Evolutionary conservation across 1,140 invertebrate species (phyloP).

Genomic region (Coenobita brevimanus): DNA sequence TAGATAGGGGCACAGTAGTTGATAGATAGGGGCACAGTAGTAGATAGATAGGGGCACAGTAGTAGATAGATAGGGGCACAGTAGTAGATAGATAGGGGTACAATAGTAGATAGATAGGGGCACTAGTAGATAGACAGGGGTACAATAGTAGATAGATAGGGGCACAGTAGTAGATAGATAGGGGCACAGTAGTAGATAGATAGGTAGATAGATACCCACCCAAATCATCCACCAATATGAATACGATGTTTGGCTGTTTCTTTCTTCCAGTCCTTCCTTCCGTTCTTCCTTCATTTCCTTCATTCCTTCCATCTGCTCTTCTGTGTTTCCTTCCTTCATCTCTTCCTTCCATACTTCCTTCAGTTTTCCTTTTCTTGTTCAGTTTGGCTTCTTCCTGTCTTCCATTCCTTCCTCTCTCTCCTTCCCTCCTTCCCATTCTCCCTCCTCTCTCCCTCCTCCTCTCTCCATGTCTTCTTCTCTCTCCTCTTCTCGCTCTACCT

Average conservation of each 20-base stretch:
- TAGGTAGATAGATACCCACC: neutral
- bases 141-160: neutral
- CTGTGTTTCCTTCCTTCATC: neutral
- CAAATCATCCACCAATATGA: slow-evolving; percentile 32
- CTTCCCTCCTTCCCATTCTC: neutral
- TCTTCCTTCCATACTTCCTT: neutral
- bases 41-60: too few species aligned
- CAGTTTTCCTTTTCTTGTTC: neutral
- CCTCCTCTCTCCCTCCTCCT: neutral
- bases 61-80: too few species aligned
- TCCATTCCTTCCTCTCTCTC: neutral
- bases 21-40: slow-evolving; percentile 12
- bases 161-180: neutral
- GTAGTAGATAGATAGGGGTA: too few species aligned
- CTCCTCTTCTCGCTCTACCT: neutral
- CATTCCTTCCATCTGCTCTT: neutral
- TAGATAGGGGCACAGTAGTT: neutral
- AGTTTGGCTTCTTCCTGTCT: neutral
- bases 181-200: neutral
- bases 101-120: too few species aligned
- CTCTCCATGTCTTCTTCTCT: neutral
- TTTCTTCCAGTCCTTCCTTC: neutral
- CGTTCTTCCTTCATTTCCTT: neutral
- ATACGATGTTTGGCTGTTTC: slow-evolving; percentile 4
- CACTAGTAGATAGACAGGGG: neutral